Evolutionary conservation across 2,797 vertebrate species (phyloP).

Genomic region (Avahi laniger): DNA sequence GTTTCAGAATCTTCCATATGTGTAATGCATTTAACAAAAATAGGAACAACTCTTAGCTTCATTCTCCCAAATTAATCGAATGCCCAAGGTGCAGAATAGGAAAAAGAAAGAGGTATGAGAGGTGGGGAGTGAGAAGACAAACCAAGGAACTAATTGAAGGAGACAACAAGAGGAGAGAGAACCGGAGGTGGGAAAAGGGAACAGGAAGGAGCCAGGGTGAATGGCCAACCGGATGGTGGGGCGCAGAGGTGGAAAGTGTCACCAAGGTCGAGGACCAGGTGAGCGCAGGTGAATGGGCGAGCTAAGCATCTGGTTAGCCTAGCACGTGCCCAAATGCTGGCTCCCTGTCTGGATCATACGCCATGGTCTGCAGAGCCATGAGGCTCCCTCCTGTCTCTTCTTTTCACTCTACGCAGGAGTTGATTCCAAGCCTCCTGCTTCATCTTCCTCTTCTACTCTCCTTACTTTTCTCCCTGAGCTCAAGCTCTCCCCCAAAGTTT

Average conservation of each 20-base stretch:
- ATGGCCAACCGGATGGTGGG: too few relatives aligned
- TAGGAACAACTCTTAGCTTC: not conserved
- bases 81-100: not conserved
- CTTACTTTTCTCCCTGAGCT: not conserved
- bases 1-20: not conserved
- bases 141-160: not conserved
- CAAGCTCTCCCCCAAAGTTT: not conserved
- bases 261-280: not conserved
- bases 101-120: not conserved
- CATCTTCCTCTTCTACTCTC: not conserved
- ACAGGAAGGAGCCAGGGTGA: fast-evolving
- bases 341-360: not conserved
- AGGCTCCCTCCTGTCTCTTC: not conserved
- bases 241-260: not conserved
- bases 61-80: not conserved
- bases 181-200: too few relatives aligned
- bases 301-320: too few relatives aligned
- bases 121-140: not conserved
- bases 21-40: not conserved
- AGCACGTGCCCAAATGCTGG: fast-evolving
- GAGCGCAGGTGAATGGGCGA: fast-evolving
- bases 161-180: not conserved
- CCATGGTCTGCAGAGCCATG: not conserved
- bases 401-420: fast-evolving
- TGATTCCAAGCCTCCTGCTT: not conserved